Evolutionary conservation across 2,888 invertebrate species (phyloP).

Genomic region (Pristionchus exspectatus): DNA sequence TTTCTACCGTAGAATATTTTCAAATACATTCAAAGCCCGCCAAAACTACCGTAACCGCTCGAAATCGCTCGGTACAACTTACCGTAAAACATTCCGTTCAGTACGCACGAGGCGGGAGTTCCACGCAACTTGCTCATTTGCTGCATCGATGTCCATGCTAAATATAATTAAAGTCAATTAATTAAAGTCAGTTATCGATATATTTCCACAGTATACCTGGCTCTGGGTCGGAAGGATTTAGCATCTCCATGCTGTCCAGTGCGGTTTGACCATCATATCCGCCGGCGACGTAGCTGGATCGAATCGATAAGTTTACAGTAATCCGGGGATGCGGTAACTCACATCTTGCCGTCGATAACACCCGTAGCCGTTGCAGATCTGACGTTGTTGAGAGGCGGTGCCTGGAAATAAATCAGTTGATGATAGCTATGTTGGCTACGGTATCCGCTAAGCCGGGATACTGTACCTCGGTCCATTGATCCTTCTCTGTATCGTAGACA

Average conservation of each 20-base stretch:
- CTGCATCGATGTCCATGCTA: neutral
- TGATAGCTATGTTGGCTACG: neutral
- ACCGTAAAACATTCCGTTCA: constrained; percentile 33
- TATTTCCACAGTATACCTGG: constrained; percentile 71
- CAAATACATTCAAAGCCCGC: no score
- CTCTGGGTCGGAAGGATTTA: neutral
- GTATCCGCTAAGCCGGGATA: constrained; percentile 24
- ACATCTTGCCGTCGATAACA: constrained; percentile 62
- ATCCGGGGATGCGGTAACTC: constrained; percentile 35
- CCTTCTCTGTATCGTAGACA: constrained; percentile 87
- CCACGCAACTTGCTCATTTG: neutral
- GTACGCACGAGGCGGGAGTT: neutral
- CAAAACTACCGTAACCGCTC: no score
- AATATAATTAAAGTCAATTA: neutral
- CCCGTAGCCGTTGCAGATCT: constrained; percentile 70
- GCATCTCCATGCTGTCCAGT: neutral
- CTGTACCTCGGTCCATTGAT: constrained; percentile 86
- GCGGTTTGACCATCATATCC: neutral
- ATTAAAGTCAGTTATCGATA: constrained; percentile 10
- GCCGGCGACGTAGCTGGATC: neutral
- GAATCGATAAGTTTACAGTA: neutral
- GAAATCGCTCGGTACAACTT: neutral
- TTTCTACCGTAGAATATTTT: no score
- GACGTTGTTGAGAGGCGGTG: constrained; percentile 66
- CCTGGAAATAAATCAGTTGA: constrained; percentile 55